Evolutionary conservation across 2,888 invertebrate species (phyloP), one percentile per base, ranked within the genome.

Genomic region (Trichogramma dendrolimi): DNA sequence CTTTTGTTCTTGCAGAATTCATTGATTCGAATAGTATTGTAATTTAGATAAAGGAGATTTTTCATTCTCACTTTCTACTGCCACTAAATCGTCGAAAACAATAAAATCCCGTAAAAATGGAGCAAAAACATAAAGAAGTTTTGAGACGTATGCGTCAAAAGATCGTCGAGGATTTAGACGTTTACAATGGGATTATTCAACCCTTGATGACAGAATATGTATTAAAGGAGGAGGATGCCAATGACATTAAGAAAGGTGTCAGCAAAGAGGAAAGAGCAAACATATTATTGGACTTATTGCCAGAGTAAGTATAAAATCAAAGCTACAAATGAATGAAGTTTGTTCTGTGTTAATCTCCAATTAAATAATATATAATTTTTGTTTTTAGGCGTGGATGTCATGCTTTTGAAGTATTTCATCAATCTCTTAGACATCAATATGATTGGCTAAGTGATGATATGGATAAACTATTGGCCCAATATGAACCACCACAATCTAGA

Each of bases 401-500:
- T n/a, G 80, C 84, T 0, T 86, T 82, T 74, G 80, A 83, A 58
- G 77, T 75, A 6, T 86, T 87, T 72, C 82, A 84, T 57, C 81
- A 83, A 69, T 80, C 83, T 57, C 73, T 87, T 14, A 75, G 78
- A 6, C 82, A 82, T 64, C 82, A 85, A 70, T 85, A 86, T 72
- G 71, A 74, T 48, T 87, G 86, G 86, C 72, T 87, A 55, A 83
- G 82, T 72, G 79, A 82, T 56, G 80, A 81, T 42, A 78, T 86
- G 53, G 79, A 79, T 5, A 67, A 60, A 54, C 52, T 70, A 10
- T 67, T 74, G 54, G 27, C 27, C 1, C 27, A 27, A 27, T 27
- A 27, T 27, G 71, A 69, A 55, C 50, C 65, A 46, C 64, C 60
- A 42, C 65, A 54, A 38, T 64, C 64, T 14, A 67, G 67, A 42